Evolutionary conservation across 2,113 vertebrate genomes (phyloP), one percentile per base, ranked within the genome.

Genomic region (Phalacrocorax carbo): DNA sequence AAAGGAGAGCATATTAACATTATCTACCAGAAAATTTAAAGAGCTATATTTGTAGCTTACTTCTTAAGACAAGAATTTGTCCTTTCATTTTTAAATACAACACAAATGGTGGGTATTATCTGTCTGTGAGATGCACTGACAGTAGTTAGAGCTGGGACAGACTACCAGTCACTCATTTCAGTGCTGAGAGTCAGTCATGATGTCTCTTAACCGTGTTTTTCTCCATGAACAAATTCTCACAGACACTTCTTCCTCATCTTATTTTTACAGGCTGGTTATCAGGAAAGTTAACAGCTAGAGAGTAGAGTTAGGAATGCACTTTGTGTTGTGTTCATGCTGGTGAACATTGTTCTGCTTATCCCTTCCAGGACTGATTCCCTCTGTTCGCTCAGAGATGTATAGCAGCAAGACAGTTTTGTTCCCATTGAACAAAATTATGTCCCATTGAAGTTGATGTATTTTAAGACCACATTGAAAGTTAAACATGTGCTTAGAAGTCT

Each of bases 61-160:
- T 54, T 68, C 86, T 38, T 38, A 79, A 71, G 12, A 66, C n/a
- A 78, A n/a, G 10, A 5, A 57, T 54, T 80, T 76, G 4, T 75
- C 77, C 0, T 10, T 82, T 81, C 48, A 4, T 38, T 85, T 88
- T 69, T 30, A 25, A 64, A 40, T 71, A 23, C 7, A 23, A 25
- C 11, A 49, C 5, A 51, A 75, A 15, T 1, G 8, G 18, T 0
- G 1, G 20, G 6, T 52, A 29, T 72, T 15, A 22, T 4, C 30
- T 66, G 3, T 57, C 49, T 69, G 0, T 72, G 54, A 58, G 61
- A 64, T 13, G 3, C 23, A 36, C 6, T 72, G 62, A 18, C 32
- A 49, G 10, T 22, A 30, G 5, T 38, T 29, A 16, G 27, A 18
- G 27, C 30, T 75, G 48, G 48, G 10, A 20, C 26, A 82, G 64